Conservation (phyloP, 1,140 invertebrate species). For the Pteromalus puparum region DNA sequence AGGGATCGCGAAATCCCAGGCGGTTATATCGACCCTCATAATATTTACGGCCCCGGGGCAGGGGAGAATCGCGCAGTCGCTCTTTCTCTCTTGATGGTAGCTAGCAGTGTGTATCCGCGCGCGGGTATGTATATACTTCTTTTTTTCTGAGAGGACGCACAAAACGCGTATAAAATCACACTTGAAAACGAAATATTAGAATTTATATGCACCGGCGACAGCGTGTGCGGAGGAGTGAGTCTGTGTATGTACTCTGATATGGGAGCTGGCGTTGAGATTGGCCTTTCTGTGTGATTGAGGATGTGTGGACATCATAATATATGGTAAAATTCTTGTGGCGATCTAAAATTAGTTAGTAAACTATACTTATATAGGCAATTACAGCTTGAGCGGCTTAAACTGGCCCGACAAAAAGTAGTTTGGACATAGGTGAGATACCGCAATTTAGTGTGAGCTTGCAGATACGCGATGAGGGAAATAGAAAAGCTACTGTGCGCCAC, state of each 20-base stretch:
- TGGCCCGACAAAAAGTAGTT: too few relatives aligned
- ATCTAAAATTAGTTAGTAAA: too few relatives aligned
- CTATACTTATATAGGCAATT: too few relatives aligned
- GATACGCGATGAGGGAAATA: too few relatives aligned
- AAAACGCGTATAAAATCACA: slow-evolving; percentile 70
- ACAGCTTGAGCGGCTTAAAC: too few relatives aligned
- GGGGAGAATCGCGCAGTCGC: slow-evolving; percentile 28
- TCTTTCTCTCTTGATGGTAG: slow-evolving; percentile 9
- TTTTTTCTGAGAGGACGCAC: slow-evolving; percentile 60
- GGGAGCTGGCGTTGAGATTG: too few relatives aligned
- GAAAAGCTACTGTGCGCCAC: too few relatives aligned
- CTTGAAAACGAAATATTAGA: slow-evolving; percentile 68
- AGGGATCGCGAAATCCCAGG: slow-evolving; percentile 68
- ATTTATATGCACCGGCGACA: slow-evolving; percentile 64
- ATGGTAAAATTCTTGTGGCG: too few relatives aligned
- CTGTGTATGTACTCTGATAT: not conserved
- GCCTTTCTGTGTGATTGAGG: too few relatives aligned
- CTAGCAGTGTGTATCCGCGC: not conserved
- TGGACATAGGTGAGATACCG: too few relatives aligned
- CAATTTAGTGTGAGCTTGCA: too few relatives aligned
- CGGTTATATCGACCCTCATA: slow-evolving; percentile 72
- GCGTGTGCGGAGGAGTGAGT: slow-evolving; percentile 28
- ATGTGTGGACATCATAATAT: too few relatives aligned
- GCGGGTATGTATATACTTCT: not conserved
- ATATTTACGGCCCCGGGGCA: slow-evolving; percentile 68